Evolutionary conservation across 2,113 vertebrate species (phyloP), one percentile per base, ranked within the genome.

Genomic region (Tachuris rubrigastra): DNA sequence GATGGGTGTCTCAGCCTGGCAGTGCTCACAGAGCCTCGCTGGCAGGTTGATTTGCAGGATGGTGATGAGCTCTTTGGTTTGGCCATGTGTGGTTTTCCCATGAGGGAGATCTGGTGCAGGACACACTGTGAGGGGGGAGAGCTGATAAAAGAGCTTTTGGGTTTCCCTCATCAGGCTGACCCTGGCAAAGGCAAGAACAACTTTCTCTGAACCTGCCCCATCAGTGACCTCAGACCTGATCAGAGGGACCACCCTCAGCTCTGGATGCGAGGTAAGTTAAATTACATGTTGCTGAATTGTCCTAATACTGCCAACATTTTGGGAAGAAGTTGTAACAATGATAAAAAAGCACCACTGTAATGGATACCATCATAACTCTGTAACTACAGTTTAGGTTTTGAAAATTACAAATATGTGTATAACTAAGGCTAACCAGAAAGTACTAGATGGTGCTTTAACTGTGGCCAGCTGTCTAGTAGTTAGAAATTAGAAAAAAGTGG

Each of bases 371-470:
- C 78, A 12, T 89, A 82, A 93, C 81, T 92, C 83, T 0, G 12
- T 78, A 96, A 92, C 85, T 92, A 20, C 76, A 47, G 46, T 62
- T 95, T 86, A 72, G 91, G 93, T 82, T 97, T 96, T 69, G 71
- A 79, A 94, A 90, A 92, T 60, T 87, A 73, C 35, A 71, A 83
- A 85, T 91, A 68, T 58, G 8, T 58, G 59, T 85, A 92, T 74
- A 46, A 92, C 83, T 87, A 50, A 88, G 92, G 87, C 93, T 74
- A 74, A 81, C 85, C 95, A 96, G 74, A 62, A 84, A 94, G 90
- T 47, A 66, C 62, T 63, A 67, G 91, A 49, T 72, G 79, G 27
- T 66, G 53, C 80, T 93, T 91, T 86, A 33, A 74, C 85, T 87
- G 85, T 31, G 52, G 90, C 83, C 31, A 47, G 82, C 88, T 96